Evolutionary conservation across 2,113 vertebrate genomes (phyloP).

Genomic region (Pygathrix nemaeus): DNA sequence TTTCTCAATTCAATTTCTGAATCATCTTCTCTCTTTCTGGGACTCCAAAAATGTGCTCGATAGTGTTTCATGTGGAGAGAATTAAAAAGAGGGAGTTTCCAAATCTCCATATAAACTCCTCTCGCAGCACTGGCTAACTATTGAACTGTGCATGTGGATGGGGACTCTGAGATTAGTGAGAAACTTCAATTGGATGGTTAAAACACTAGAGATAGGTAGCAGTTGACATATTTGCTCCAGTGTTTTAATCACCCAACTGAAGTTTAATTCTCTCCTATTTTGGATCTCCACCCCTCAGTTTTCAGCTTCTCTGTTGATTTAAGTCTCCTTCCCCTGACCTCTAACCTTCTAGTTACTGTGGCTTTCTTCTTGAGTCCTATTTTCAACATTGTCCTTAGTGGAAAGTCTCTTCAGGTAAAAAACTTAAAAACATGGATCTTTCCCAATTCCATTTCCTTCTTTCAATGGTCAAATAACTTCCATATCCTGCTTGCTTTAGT

Average conservation of each 20-base stretch:
- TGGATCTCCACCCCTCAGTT: neutral
- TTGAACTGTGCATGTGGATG: neutral
- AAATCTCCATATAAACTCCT: neutral
- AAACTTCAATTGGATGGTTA: neutral
- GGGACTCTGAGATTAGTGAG: neutral
- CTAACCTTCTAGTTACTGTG: neutral
- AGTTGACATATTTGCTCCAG: neutral
- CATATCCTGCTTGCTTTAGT: neutral
- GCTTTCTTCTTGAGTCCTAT: neutral
- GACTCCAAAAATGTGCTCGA: neutral
- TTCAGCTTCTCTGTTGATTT: neutral
- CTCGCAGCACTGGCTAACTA: neutral
- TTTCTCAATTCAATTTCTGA: neutral
- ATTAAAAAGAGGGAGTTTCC: neutral
- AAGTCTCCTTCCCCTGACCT: no score
- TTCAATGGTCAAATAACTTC: neutral
- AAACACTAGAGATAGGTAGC: neutral
- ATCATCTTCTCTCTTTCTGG: neutral
- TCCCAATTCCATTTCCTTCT: neutral
- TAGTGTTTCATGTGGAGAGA: neutral
- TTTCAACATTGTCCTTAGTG: neutral
- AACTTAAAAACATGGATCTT: neutral
- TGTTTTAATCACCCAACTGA: neutral
- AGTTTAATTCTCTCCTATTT: neutral
- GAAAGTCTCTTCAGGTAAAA: neutral